A percentile compares a stretch with the other conserved stretches of the same genome.
phyloP scores from a whole-genome alignment of 2,113 vertebrate genomes.

The rat (Rattus norvegicus) region GRCr8 NC_086037.1:64989501-64990000 shows the following conservation, averaged over 20 bases:
- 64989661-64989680: background rate
- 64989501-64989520: too few species aligned
- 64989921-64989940: background rate
- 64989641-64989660: background rate
- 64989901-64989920: background rate
- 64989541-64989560: background rate
- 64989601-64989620: background rate
- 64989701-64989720: background rate
- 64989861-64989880: background rate
- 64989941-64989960: background rate
- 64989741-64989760: background rate
- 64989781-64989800: background rate
- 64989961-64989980: background rate
- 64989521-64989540: background rate
- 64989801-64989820: too few species aligned
- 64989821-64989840: background rate
- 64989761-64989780: background rate
- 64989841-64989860: background rate
- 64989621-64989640: background rate
- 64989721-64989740: background rate
- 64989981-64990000: background rate
- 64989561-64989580: background rate
- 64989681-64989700: background rate
- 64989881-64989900: background rate
- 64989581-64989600: background rate